A percentile compares a stretch with the other conserved stretches of the same genome.
These are phyloP conservation scores for Perca flavescens DNA, from an alignment of 2,113 vertebrate species.

Conservation along the genomic window DNA sequence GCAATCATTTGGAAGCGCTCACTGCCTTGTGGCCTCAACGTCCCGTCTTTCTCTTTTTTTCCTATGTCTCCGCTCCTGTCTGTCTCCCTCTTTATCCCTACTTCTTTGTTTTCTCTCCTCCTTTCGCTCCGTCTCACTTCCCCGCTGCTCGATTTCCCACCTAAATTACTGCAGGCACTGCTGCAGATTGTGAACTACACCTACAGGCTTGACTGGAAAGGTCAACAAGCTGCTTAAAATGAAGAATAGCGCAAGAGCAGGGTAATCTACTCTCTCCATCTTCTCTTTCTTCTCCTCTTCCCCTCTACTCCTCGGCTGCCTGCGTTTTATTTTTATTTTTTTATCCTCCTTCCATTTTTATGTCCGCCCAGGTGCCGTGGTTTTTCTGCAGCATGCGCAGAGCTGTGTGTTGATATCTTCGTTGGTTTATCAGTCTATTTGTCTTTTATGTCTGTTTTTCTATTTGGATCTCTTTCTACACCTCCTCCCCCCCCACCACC, in stretches of 20 bases:
- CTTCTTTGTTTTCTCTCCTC: slow-evolving; percentile 43
- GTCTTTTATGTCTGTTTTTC: slow-evolving; percentile 16
- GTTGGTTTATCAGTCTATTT: slow-evolving; percentile 25
- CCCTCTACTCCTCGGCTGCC: background rate
- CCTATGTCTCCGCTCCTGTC: slow-evolving; percentile 28
- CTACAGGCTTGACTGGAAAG: slow-evolving; percentile 83
- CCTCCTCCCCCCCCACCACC: background rate
- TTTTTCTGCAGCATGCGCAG: background rate
- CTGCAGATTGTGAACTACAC: slow-evolving; percentile 77
- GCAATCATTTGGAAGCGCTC: slow-evolving; percentile 69
- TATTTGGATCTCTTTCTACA: slow-evolving; percentile 15
- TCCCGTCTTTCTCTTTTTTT: slow-evolving; percentile 22
- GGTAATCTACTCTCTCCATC: slow-evolving; percentile 77
- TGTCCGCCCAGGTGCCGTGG: background rate
- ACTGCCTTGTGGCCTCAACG: slow-evolving; percentile 32
- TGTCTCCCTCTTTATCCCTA: slow-evolving; percentile 24
- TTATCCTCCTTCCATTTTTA: slow-evolving; percentile 39
- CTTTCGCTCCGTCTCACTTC: slow-evolving; percentile 32
- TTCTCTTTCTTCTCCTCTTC: slow-evolving; percentile 51
- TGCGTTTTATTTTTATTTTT: background rate
- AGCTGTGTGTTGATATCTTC: slow-evolving; percentile 13
- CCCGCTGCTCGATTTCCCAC: slow-evolving; percentile 66
- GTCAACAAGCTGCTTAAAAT: slow-evolving; percentile 86
- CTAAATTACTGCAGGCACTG: slow-evolving; percentile 77
- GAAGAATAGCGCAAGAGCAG: slow-evolving; percentile 77